Evolutionary conservation across 2,113 vertebrate genomes (phyloP), one percentile per base, ranked within the genome.

Genomic region (Aplodontia rufa): DNA sequence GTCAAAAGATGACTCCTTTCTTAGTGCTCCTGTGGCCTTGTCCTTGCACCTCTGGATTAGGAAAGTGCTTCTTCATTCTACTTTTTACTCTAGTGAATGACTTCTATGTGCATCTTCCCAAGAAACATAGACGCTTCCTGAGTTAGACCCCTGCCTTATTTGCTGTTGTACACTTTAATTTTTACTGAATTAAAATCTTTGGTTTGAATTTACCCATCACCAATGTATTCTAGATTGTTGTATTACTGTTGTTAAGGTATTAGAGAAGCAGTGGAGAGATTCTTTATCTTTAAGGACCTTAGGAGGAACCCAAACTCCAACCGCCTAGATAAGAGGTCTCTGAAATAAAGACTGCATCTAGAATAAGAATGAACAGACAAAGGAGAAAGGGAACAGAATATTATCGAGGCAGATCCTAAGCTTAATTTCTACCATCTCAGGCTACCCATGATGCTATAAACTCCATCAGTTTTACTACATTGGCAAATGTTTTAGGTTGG

Each of bases 281-380:
- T 83, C 40, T 85, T 81, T 32, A 74, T 19, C 20, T 84, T 22
- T 74, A 32, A 95, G 78, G 40, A 60, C 1, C 37, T 53, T 82
- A 47, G 1, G 30, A 83, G 53, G 35, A 90, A 84, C 71, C n/a
- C 37, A 87, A 92, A 91, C 62, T 75, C 26, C 40, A 84, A 76
- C 26, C 35, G 84, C 19, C 20, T 30, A 86, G 16, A 66, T n/a
- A 90, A 92, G 0, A 96, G 28, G 19, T 11, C 13, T 84, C 60
- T 60, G 74, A 90, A 91, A 95, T 74, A 55, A 90, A 93, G 82
- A 32, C 84, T 28, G 17, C 90, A 37, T 28, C 6, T 19, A 81
- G 51, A 64, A 66, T 20, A 87, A 71, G 49, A 40, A 94, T 68
- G 74, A 82, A n/a, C 95, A 58, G 42, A 24, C 32, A 37, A 58